Base-by-base conservation (phyloP, 30 jellyfish, hydroid and myxozoan species). In the Mastigias papua region DNA sequence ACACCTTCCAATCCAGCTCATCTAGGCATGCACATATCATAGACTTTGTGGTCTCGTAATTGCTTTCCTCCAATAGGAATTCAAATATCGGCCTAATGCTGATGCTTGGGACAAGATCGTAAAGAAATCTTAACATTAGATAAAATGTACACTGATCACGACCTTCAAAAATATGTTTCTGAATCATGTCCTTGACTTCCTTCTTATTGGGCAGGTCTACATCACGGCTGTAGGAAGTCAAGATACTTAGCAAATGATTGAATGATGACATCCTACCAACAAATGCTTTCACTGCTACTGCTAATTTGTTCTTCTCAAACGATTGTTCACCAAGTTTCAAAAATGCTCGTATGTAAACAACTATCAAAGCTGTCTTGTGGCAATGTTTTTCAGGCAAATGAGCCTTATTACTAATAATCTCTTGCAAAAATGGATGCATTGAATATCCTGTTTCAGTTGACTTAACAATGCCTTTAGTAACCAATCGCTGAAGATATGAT, bases 1-100 rank as follows among this genome's bases (percentile, higher is more conserved):
- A 22, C 34, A 48, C n/a, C 13, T 30, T 51, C 84, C 84, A 73
- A 13, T 73, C 57, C 29, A 73, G 21, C 69, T 73, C 84, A 29
- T 73, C 22, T 21, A 73, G 37, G 46, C 84, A 73, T 6, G 69
- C 69, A 23, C 4, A 17, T 8, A 73, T 13, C 67, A 51, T 51
- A 51, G 25, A 9, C 17, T 51, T 51, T 5, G 16, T 34, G 15
- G 25, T 37, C 10, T 42, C 84, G 34, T 73, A n/a, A 25, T 0
- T 46, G 22, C 37, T 54, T 30, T 31, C 25, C 22, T 48, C 50
- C 7, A 6, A 46, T n/a, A 73, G 69, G 66, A 73, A 73, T 21
- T 46, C 7, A 42, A 73, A 73, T 21, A 73, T 73, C 4, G 35
- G n/a, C 37, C 28, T 54, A 13, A 73, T 42, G 0, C 37, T 32